A percentile compares a stretch with the other conserved stretches of the same genome.
Conservation (phyloP, 2,888 invertebrate genomes). For the Euzophera pinguis region DNA sequence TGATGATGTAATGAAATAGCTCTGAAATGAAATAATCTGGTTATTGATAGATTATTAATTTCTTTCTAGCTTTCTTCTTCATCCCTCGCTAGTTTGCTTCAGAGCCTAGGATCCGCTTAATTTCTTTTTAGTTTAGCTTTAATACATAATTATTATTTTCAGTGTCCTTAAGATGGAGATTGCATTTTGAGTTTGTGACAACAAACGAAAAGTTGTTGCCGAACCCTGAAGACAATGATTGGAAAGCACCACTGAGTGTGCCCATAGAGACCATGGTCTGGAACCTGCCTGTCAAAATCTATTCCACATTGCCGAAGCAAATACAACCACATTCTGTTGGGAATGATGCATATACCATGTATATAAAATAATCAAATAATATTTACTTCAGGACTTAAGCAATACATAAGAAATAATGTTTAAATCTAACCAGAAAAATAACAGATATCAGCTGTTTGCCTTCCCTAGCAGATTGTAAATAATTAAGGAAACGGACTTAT, state of each 20-base stretch:
- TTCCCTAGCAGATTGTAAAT: too few relatives aligned
- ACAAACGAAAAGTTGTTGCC: slow-evolving; percentile 84
- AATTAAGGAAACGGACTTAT: too few relatives aligned
- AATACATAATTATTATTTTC: slow-evolving; percentile 38
- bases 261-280: slow-evolving; percentile 99
- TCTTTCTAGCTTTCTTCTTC: too few relatives aligned
- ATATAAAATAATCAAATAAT: slow-evolving; percentile 34
- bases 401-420: too few relatives aligned
- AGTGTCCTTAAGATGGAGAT: slow-evolving; percentile 94
- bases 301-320: slow-evolving; percentile 92
- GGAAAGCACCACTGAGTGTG: slow-evolving; percentile 92
- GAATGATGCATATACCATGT: slow-evolving; percentile 69
- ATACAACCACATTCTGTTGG: slow-evolving; percentile 83
- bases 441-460: too few relatives aligned
- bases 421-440: too few relatives aligned
- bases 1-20: too few relatives aligned
- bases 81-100: too few relatives aligned
- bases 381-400: too few relatives aligned
- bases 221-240: slow-evolving; percentile 79
- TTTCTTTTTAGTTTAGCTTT: neutral
- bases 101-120: too few relatives aligned
- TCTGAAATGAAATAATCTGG: too few relatives aligned
- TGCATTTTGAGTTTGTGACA: slow-evolving; percentile 99
- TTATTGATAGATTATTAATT: too few relatives aligned
- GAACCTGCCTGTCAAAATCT: slow-evolving; percentile 97